phyloP scores from a whole-genome alignment of 2,797 vertebrate genomes.

The Pitangus sulphuratus region DNA sequence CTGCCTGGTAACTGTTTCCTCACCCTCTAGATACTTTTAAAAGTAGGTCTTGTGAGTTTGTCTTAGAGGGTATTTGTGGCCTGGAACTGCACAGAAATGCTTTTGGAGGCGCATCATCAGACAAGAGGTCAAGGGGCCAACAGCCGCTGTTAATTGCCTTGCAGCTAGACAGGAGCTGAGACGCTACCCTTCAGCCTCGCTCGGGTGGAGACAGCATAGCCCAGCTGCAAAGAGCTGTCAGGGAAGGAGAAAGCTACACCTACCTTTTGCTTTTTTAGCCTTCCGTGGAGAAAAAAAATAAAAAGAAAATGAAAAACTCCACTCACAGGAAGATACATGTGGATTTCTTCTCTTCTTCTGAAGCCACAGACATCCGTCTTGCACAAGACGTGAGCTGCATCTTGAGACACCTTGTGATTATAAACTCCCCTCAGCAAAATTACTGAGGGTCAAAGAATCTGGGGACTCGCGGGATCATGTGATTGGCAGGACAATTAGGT shows the following conservation, averaged over 20 bases:
- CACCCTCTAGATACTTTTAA: not conserved
- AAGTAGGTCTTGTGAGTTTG: not conserved
- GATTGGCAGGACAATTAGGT: slow-evolving; percentile 52
- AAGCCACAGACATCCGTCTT: not conserved
- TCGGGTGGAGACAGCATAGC: rapidly evolving
- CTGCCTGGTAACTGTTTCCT: not conserved
- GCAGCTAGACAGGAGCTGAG: not conserved
- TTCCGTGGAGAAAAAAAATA: not conserved
- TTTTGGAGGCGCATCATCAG: not conserved
- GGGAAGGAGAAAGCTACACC: not conserved
- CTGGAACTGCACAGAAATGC: not conserved
- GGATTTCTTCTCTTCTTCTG: not conserved
- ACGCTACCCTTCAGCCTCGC: not conserved
- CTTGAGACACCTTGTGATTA: not conserved
- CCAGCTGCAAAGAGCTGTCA: not conserved
- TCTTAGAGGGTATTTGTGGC: not conserved
- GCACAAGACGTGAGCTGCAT: rapidly evolving
- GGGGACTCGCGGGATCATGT: not conserved
- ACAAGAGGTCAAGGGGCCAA: not conserved
- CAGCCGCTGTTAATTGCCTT: not conserved
- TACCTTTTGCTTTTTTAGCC: not conserved
- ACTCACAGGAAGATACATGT: rapidly evolving
- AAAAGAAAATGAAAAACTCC: not conserved
- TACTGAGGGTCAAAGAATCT: not conserved
- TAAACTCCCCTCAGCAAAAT: slow-evolving; percentile 11